Base-by-base conservation (phyloP, 1,140 invertebrate species). In the Sipha flava region DNA sequence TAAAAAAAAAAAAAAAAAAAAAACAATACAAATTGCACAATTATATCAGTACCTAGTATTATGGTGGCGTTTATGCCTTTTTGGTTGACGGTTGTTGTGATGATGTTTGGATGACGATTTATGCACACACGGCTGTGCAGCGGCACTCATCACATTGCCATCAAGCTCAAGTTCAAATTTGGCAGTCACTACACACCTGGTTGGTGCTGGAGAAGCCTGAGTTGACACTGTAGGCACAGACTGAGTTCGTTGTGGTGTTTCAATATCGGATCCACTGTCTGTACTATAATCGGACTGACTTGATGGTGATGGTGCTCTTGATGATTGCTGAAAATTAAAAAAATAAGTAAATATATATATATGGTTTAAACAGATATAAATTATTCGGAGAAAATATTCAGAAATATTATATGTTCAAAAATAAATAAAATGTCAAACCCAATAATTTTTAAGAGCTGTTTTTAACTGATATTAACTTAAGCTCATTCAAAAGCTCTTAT, bases 1-100 rank as follows among this genome's bases (percentile, higher is more conserved):
- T n/a, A 40, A 70, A 54, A 59, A 73, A 18, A 64, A 14, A 40
- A 70, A 54, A 59, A 73, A 18, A 64, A 14, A 64, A 64, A 12
- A 59, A 57, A 77, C 34, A 77, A 57, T 37, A 57, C n/a, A 77
- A 77, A 77, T 77, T 77, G 73, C 23, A 77, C 73, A 59, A 77
- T 77, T 59, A 52, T n/a, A 26, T 59, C 52, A 77, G 52, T 77
- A 77, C 52, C 52, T 23, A 59, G 31, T 26, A 29, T 43, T 77
- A 43, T 59, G 49, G 43, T 59, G 52, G 21, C 52, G 73, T 77
- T 77, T 77, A 57, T 43, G 73, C 73, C 73, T 54, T 59, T 59
- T 77, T 29, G 73, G 34, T 54, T 77, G 73, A 43, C 52, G 34
- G 18, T 77, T 77, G 34, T 57, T 77, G 26, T 77, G 73, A 54